Evolutionary conservation across 2,888 invertebrate species (phyloP), one percentile per base, ranked within the genome.

Genomic region (Ophion ellenae): DNA sequence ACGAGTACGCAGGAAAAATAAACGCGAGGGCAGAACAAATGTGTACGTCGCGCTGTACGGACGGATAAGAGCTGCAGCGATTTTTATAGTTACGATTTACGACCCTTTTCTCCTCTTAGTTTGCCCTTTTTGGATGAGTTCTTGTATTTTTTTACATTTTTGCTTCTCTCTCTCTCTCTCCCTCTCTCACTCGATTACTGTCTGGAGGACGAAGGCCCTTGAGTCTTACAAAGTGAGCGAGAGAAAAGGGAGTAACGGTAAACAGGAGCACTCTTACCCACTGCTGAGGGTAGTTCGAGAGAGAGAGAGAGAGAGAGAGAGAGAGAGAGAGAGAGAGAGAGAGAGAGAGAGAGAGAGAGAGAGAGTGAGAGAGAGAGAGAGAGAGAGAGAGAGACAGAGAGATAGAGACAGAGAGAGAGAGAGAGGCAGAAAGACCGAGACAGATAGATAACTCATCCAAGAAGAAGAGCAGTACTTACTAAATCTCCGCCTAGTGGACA

Each of bases 211-310:
- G 57, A 32, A 69, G 75, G 73, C 81, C 63, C 86, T 86, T 73
- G 81, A 84, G 66, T 20, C 66, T 32, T 70, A 82, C 79, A 63
- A 73, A 82, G 88, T 85, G 85, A 78, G 82, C 74, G 78, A 86
- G 84, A 86, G 84, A 86, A 85, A 82, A 88, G 87, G 88, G 88
- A 88, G 89, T 87, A 90, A 90, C 88, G 88, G 90, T 91, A 92
- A 91, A 91, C 91, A 91, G 89, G 84, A 88, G 88, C 87, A 67
- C 67, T 80, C 82, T 87, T 86, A 84, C 85, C 80, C 57, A 83
- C 75, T 75, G 73, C 66, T 83, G 75, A 80, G 77, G 74, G 67
- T 75, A 63, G 77, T 75, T 63, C 75, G 63, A 81, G 66, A 76
- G n/a, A 40, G 67, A 20, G 14, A 64, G 63, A 36, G 20, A 53